These are phyloP conservation scores for Axinella damicornis DNA, from an alignment of 37 sponge, comb jelly and placozoan genomes.

Conservation along the genomic window DNA sequence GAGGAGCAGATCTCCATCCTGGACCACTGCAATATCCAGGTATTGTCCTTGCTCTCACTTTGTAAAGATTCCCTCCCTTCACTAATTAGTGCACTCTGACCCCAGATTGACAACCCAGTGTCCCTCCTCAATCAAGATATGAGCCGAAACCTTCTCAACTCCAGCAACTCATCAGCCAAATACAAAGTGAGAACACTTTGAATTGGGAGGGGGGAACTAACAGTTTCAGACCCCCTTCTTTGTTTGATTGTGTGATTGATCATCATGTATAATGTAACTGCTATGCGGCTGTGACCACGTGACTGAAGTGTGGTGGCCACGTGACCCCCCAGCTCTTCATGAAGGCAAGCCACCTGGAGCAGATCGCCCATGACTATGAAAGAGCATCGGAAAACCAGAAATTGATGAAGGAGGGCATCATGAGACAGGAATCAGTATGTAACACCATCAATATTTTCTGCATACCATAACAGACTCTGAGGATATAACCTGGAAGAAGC, in stretches of 20 bases:
- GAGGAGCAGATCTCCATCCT: constrained; percentile 84
- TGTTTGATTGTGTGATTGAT: not conserved
- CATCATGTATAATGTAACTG: too few relatives aligned
- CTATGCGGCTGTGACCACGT: too few relatives aligned
- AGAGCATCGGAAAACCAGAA: constrained; percentile 61
- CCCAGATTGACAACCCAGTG: constrained; percentile 95
- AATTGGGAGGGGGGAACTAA: too few relatives aligned
- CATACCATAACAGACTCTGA: too few relatives aligned
- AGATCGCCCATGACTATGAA: constrained; percentile 84
- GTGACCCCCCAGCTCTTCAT: constrained; percentile 83
- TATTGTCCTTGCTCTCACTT: too few relatives aligned
- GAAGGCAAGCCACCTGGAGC: constrained; percentile 97
- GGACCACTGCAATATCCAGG: constrained; percentile 95
- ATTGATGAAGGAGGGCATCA: constrained; percentile 57
- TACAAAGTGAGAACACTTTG: constrained; percentile 83
- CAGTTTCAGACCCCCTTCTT: not conserved
- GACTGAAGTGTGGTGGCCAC: too few relatives aligned
- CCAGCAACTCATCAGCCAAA: constrained; percentile 70
- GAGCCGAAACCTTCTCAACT: constrained; percentile 91
- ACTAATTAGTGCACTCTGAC: not conserved
- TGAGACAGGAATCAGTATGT: constrained; percentile 50
- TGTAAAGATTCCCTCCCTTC: too few relatives aligned
- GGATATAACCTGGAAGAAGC: too few relatives aligned
- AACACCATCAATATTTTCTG: too few relatives aligned
- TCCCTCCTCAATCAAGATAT: constrained; percentile 97